Conservation (phyloP, 2,797 vertebrate genomes). For the Carduelis carduelis region DNA sequence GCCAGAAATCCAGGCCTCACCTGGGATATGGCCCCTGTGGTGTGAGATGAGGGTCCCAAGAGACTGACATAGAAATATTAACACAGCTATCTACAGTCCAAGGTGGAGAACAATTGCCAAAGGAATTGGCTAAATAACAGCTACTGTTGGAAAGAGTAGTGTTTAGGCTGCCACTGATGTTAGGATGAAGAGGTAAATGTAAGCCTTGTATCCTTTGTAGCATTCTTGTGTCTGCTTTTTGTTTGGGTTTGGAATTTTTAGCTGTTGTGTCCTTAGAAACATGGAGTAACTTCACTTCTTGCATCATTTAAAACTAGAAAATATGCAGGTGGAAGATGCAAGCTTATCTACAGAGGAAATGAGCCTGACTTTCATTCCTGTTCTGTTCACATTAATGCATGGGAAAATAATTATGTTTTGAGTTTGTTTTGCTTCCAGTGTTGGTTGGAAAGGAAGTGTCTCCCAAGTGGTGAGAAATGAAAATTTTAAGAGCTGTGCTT, state of each 20-base stretch:
- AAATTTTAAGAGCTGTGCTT: background rate
- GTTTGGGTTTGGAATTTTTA: background rate
- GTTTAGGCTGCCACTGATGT: background rate
- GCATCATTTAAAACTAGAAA: background rate
- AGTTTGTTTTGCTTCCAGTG: background rate
- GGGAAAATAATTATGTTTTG: background rate
- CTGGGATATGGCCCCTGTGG: background rate
- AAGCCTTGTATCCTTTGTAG: background rate
- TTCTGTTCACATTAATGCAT: background rate
- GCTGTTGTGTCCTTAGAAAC: background rate
- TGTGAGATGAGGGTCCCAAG: background rate
- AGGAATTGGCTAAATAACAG: background rate
- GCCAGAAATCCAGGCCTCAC: background rate
- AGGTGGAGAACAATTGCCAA: background rate
- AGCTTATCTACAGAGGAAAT: background rate
- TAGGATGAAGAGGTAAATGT: background rate
- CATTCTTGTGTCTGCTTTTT: background rate
- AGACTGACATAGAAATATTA: rapidly evolving
- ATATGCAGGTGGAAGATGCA: background rate
- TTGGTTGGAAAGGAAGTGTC: background rate
- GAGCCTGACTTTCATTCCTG: background rate
- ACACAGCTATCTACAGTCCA: background rate
- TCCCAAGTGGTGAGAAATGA: background rate
- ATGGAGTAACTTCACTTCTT: background rate
- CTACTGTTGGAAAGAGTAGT: background rate